Base-by-base conservation (phyloP, 2,113 vertebrate genomes). In the Clinocottus analis region DNA sequence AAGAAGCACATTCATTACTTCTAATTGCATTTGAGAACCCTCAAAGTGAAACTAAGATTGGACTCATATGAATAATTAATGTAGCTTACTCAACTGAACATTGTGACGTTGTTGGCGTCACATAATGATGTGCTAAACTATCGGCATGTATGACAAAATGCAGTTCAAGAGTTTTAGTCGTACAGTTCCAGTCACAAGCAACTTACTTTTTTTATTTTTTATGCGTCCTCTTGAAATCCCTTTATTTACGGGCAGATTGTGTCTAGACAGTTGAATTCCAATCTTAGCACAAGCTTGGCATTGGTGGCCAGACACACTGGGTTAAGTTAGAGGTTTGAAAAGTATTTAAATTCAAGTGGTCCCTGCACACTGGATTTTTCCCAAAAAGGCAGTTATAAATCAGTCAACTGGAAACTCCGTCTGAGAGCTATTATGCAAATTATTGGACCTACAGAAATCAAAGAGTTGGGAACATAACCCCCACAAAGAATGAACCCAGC, bases 1-100 rank as follows among this genome's bases (percentile, higher is more conserved):
- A 94, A 92, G 90, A 90, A 85, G 85, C 88, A 93, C 88, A 93
- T 94, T 94, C 90, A 93, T 94, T 94, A 94, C 87, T 86, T 89
- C 90, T 94, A 94, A 93, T 92, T 93, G 92, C 88, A 90, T 92
- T 87, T 89, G 93, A 93, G 87, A 90, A 89, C 78, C 82, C 90
- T 91, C 87, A 90, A 91, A 92, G 86, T 93, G 88, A 92, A 92
- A 93, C 71, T 55, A 77, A 90, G 89, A 94, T 93, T 90, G 79
- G 88, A 88, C 82, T 87, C 87, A 81, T 89, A 91, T 91, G 90
- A 89, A 90, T 94, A 93, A 92, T 90, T 89, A 84, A 85, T 82
- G 79, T 6, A 23, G 65, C 77, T 77, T 71, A 92, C 87, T 86
- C 64, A 89, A 85, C 82, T 80, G 77, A 87, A 70, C 72, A 73